Percentiles rank a stretch among this genome's conserved stretches.
Evolutionary conservation across 2,888 invertebrate genomes (phyloP).

Genomic region (Enchytraeus crypticus): DNA sequence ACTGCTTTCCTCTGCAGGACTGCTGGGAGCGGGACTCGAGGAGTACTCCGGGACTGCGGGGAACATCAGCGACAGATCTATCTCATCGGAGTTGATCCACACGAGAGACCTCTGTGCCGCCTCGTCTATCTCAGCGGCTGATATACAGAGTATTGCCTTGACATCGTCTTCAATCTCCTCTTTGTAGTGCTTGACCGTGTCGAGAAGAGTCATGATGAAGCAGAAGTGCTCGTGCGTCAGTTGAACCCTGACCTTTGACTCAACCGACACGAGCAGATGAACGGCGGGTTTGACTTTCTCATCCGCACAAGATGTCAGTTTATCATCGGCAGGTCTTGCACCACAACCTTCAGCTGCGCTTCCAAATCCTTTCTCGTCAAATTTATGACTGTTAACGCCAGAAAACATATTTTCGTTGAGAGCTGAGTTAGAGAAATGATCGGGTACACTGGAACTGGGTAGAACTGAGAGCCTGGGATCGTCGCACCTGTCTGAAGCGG

Average conservation of each 20-base stretch:
- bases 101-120: conserved; percentile 24
- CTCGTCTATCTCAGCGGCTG: conserved; percentile 33
- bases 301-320: too few species aligned
- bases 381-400: too few species aligned
- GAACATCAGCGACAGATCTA: conserved; percentile 69
- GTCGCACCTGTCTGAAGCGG: neutral
- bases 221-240: conserved; percentile 87
- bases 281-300: too few species aligned
- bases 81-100: conserved; percentile 72
- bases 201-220: conserved; percentile 74
- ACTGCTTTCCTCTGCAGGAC: conserved; percentile 4
- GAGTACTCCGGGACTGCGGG: conserved; percentile 24
- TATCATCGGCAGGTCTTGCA: too few species aligned
- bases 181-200: conserved; percentile 55
- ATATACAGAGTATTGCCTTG: neutral
- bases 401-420: too few species aligned
- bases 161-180: conserved; percentile 28
- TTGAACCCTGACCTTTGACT: conserved; percentile 76
- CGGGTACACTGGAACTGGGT: neutral
- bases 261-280: conserved; percentile 71
- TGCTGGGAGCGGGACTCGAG: neutral
- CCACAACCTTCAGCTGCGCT: neutral
- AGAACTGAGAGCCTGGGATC: neutral
- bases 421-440: neutral
- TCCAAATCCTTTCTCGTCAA: too few species aligned